Percentiles rank a stretch among this genome's conserved stretches.
phyloP scores from a whole-genome alignment of 2,888 invertebrate species.

The Imbricaverruca yamaguchii region DNA sequence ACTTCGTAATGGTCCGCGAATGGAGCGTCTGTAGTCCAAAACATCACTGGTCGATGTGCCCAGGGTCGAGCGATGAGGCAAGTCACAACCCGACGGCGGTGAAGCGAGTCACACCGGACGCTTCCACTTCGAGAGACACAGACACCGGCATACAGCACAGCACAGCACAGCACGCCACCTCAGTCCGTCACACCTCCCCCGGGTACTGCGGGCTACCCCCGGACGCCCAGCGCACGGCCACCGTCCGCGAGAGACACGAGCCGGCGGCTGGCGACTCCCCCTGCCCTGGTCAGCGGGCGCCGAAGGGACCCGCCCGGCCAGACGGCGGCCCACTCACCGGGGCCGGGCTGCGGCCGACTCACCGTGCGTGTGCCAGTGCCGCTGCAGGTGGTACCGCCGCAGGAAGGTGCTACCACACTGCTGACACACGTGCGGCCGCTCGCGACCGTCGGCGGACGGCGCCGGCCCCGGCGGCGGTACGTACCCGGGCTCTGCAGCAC shows the following conservation, averaged over 20 bases:
- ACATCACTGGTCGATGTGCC: no score
- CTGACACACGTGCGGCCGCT: slow-evolving; percentile 16
- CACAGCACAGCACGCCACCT: no score
- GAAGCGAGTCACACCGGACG: no score
- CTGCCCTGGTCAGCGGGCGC: neutral
- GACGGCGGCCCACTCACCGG: neutral
- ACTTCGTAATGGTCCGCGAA: no score
- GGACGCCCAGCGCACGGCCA: neutral
- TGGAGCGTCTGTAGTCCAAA: no score
- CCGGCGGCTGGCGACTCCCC: neutral
- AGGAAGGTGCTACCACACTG: slow-evolving; percentile 13
- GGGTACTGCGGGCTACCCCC: no score
- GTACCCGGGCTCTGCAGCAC: slow-evolving; percentile 22
- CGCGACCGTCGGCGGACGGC: neutral
- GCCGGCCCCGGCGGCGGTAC: neutral
- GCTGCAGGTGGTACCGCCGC: slow-evolving; percentile 21
- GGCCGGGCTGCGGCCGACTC: neutral
- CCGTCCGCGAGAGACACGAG: neutral
- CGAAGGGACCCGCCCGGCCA: neutral
- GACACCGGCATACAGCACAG: no score
- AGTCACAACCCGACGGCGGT: no score
- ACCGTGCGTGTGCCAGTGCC: slow-evolving; percentile 17
- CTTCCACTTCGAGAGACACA: no score
- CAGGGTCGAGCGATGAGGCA: no score
- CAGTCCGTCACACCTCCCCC: no score